phyloP scores from a whole-genome alignment of 1,140 invertebrate species.

The Macrocentrus cingulum region DNA sequence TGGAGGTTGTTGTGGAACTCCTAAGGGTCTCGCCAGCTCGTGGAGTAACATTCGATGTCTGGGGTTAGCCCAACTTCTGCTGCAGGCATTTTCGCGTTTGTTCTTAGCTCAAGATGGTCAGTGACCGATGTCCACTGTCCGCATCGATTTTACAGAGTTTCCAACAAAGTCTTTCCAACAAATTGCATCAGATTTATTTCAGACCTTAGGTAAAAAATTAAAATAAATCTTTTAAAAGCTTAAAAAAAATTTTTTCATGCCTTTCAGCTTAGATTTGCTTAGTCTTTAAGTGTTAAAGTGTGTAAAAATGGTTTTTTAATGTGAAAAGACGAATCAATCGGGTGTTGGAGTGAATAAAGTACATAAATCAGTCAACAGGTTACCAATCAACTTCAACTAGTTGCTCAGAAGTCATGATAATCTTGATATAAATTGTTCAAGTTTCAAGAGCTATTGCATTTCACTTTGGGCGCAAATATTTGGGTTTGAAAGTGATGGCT shows the following conservation, averaged over 20 bases:
- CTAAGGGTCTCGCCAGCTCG: conserved; percentile 23
- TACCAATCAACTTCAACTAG: not conserved
- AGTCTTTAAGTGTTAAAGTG: too few species aligned
- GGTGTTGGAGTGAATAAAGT: not conserved
- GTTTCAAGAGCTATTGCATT: conserved; percentile 16
- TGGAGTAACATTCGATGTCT: conserved; percentile 29
- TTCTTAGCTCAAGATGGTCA: conserved; percentile 2
- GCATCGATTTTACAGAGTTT: too few species aligned
- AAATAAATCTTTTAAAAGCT: too few species aligned
- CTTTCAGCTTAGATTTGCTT: too few species aligned
- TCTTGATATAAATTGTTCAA: conserved; percentile 21
- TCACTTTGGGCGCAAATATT: conserved; percentile 17
- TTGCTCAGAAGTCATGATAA: conserved; percentile 18
- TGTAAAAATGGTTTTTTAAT: too few species aligned
- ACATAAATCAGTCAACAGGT: conserved; percentile 17
- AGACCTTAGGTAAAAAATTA: too few species aligned
- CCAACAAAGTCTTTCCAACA: too few species aligned
- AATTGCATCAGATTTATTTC: too few species aligned
- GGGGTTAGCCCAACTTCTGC: conserved; percentile 24
- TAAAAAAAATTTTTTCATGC: too few species aligned
- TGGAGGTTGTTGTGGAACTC: conserved; percentile 27
- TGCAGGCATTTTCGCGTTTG: conserved; percentile 20
- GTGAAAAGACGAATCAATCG: too few species aligned
- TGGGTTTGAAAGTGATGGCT: conserved; percentile 9
- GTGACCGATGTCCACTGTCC: not conserved